Evolutionary conservation across 2,888 invertebrate genomes (phyloP), one percentile per base, ranked within the genome.

Genomic region (Brassicogethes aeneus): DNA sequence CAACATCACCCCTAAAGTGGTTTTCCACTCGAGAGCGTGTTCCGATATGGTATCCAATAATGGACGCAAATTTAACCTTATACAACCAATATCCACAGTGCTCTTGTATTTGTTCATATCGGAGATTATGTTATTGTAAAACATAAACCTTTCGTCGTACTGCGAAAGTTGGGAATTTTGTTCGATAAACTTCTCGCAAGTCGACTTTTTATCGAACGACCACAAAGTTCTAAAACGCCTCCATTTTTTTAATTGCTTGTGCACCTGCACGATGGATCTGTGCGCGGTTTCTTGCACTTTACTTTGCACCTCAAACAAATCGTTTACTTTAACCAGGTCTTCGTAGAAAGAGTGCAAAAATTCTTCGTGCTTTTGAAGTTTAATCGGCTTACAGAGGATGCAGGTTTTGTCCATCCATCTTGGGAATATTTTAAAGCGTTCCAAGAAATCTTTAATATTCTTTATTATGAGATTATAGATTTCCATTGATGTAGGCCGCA

Each of bases 331-430:
- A 2, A 85, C 68, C 1, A 91, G 72, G 49, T 94, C 91, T 44
- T 87, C 82, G 56, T 82, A 88, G 67, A 81, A 92, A 0, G 83
- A 85, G 62, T 84, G 87, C 1, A 76, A 70, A 51, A 79, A 77
- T 15, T 61, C 60, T 31, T 77, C 75, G 53, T 73, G 73, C 2
- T 76, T 74, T 0, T 71, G 69, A 5, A 77, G 66, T 49, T 69
- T 71, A 47, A 81, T 76, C 0, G 82, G 78, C 1, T 77, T 73
- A 44, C 86, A 85, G 30, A 80, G 75, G 0, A 87, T 59, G 56
- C 92, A 93, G 1, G 85, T 85, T 8, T 80, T 80, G 53, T 79
- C 73, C 84, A 88, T 85, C 93, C 93, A 94, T 5, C 93, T 79
- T 0, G 84, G 77, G 58, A 93, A 87, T 1, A 73, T 65, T 53